A percentile compares a stretch with the other conserved stretches of the same genome.
Conservation (phyloP, 2,888 invertebrate species). For the Dicyrtoma fusca region DNA sequence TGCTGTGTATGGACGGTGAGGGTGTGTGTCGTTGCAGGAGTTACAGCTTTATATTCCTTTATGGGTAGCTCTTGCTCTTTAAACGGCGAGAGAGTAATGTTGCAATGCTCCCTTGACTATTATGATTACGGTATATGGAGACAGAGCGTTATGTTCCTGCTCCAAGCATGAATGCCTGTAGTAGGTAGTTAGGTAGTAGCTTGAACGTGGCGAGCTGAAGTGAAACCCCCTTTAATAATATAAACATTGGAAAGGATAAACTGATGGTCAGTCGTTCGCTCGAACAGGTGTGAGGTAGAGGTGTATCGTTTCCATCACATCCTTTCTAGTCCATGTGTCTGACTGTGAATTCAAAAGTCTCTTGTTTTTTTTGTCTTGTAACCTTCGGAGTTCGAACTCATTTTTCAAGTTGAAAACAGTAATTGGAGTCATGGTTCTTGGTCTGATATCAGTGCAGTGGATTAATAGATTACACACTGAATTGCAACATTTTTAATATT, state of each 20-base stretch:
- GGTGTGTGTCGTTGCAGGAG: too few species aligned
- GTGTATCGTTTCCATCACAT: slow-evolving; percentile 26
- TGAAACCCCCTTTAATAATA: slow-evolving; percentile 24
- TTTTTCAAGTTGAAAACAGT: background rate
- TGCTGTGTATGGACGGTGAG: too few species aligned
- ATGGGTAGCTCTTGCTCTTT: too few species aligned
- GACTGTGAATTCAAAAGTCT: background rate
- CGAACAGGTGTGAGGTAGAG: slow-evolving; percentile 43
- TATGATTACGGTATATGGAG: background rate
- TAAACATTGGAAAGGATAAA: slow-evolving; percentile 18
- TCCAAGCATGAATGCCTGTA: background rate
- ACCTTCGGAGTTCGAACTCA: background rate
- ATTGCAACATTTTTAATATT: too few species aligned
- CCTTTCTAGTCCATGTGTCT: slow-evolving; percentile 24
- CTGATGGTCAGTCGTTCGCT: slow-evolving; percentile 40
- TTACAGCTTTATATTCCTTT: too few species aligned
- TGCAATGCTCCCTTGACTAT: too few species aligned
- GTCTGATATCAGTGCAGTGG: slow-evolving; percentile 2
- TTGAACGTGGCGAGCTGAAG: slow-evolving; percentile 17
- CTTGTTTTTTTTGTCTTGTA: background rate
- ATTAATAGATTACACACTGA: too few species aligned
- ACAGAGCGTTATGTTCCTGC: background rate
- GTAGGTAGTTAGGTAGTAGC: background rate
- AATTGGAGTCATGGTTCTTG: too few species aligned
- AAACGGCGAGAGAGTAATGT: too few species aligned